Percentiles rank a stretch among this genome's conserved stretches.
Conservation (phyloP, 2,113 vertebrate species). For the Irena cyanogastra region DNA sequence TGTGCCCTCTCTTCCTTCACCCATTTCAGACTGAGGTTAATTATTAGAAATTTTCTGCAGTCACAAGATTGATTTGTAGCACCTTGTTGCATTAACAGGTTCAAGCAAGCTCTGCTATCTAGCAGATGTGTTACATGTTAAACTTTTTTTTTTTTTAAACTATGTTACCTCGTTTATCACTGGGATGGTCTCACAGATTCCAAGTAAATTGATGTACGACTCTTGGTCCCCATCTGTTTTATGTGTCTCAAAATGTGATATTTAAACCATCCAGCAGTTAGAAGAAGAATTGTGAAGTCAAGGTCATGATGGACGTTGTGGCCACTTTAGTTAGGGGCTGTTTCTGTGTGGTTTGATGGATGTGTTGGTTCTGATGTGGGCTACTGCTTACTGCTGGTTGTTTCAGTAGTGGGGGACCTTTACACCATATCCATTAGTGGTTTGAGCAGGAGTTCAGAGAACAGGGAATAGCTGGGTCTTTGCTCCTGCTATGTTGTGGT, state of each 20-base stretch:
- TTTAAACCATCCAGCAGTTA: neutral
- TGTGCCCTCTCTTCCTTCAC: neutral
- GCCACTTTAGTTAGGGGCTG: neutral
- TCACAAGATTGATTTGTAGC: neutral
- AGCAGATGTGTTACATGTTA: neutral
- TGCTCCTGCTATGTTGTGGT: neutral
- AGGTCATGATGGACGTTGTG: neutral
- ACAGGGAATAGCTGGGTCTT: neutral
- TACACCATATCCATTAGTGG: neutral
- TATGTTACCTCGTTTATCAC: neutral
- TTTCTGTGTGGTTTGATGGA: neutral
- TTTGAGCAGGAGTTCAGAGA: neutral
- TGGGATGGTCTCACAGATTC: neutral
- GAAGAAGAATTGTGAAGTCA: neutral
- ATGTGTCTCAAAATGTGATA: neutral
- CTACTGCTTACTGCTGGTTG: neutral
- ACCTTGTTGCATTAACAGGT: neutral
- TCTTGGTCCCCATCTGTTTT: neutral
- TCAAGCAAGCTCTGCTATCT: neutral
- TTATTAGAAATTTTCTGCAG: neutral
- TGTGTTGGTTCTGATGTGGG: constrained; percentile 42
- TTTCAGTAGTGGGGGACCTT: neutral
- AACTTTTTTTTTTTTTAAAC: neutral
- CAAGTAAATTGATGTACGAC: neutral
- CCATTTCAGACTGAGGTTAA: neutral